These are phyloP conservation scores for Dryadula phaetusa DNA, from an alignment of 2,888 invertebrate species.

Conservation along the genomic window DNA sequence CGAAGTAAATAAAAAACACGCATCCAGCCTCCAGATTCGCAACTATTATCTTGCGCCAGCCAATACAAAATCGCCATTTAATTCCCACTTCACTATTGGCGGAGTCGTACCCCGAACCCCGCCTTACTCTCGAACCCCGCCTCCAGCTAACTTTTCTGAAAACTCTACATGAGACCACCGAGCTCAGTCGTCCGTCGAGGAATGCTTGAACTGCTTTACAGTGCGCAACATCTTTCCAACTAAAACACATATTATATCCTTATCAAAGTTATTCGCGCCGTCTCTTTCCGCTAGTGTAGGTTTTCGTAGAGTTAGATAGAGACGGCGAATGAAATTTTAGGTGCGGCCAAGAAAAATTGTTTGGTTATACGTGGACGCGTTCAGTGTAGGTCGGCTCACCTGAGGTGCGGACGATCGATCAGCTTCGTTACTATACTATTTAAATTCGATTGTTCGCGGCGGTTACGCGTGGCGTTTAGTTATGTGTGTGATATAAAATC, in stretches of 20 bases:
- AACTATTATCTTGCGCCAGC: constrained; percentile 74
- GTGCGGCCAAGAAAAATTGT: constrained; percentile 72
- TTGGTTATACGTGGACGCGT: constrained; percentile 56
- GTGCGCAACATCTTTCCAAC: constrained; percentile 55
- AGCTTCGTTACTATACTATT: constrained; percentile 50
- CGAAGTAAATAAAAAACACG: constrained; percentile 63
- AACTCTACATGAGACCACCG: constrained; percentile 63
- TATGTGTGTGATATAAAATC: constrained; percentile 75
- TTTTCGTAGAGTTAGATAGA: constrained; percentile 56
- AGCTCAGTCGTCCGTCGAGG: constrained; percentile 58
- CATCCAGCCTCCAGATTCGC: constrained; percentile 82
- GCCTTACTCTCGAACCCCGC: constrained; percentile 80
- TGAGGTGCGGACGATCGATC: constrained; percentile 72
- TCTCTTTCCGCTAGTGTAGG: constrained; percentile 56
- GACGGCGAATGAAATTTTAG: constrained; percentile 67
- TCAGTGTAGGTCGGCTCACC: constrained; percentile 74
- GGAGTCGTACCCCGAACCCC: constrained; percentile 64
- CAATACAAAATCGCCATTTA: constrained; percentile 68
- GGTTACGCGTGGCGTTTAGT: constrained; percentile 54
- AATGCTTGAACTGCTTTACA: constrained; percentile 53
- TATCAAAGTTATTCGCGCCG: constrained; percentile 66
- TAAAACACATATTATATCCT: constrained; percentile 63
- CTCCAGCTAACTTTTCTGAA: constrained; percentile 71
- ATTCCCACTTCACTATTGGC: constrained; percentile 60
- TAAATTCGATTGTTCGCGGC: constrained; percentile 45